Conservation (phyloP, 2,113 vertebrate genomes). For the Dromiciops gliroides region DNA sequence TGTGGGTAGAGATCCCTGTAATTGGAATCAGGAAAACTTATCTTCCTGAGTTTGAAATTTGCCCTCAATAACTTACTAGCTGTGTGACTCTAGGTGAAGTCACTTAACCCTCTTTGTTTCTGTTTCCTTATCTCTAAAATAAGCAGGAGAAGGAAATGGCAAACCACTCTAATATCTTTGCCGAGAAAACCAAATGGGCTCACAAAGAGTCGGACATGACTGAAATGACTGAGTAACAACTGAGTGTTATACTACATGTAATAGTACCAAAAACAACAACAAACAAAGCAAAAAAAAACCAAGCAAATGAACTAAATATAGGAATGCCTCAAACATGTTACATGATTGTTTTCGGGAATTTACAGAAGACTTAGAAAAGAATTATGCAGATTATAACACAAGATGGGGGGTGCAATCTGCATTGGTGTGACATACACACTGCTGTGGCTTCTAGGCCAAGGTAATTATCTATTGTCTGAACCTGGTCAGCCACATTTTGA, state of each 20-base stretch:
- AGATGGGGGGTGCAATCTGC: background rate
- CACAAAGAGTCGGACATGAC: background rate
- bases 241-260: background rate
- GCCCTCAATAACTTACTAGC: background rate
- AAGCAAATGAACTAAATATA: background rate
- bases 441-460: background rate
- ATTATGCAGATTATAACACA: background rate
- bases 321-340: background rate
- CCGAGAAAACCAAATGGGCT: background rate
- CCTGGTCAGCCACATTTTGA: background rate
- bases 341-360: background rate
- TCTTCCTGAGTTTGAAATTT: background rate
- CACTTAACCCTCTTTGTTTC: background rate
- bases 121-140: background rate
- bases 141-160: background rate
- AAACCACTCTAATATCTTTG: background rate
- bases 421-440: background rate
- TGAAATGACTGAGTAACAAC: too few species aligned
- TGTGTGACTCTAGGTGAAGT: background rate
- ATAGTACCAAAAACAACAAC: too few species aligned
- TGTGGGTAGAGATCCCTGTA: background rate
- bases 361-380: background rate
- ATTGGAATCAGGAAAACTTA: background rate
- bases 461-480: slow-evolving; percentile 11
- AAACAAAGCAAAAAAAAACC: too few species aligned